Conservation (phyloP, 2,113 vertebrate species). For the Thalassoma bifasciatum region DNA sequence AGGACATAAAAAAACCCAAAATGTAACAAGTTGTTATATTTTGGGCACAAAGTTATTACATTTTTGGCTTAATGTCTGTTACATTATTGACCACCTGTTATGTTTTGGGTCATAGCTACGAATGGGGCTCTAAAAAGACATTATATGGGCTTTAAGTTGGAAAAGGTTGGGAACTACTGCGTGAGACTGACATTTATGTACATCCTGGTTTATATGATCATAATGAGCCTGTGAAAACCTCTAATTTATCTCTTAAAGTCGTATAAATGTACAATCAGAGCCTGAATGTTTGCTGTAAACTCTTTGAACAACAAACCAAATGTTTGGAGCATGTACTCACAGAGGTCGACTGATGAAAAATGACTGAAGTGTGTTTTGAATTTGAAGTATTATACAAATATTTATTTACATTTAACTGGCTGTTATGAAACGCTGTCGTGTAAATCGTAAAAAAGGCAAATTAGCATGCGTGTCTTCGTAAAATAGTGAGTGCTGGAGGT, state of each 20-base stretch:
- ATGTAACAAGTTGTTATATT: no score
- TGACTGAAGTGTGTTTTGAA: constrained; percentile 2
- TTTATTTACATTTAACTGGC: constrained; percentile 10
- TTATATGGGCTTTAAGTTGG: no score
- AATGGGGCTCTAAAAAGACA: no score
- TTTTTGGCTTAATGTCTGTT: no score
- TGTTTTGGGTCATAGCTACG: no score
- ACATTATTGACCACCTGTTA: no score
- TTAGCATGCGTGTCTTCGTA: constrained; percentile 1
- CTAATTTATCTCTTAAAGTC: background rate
- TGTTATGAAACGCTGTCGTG: constrained; percentile 13
- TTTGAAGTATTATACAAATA: background rate
- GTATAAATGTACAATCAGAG: constrained; percentile 26
- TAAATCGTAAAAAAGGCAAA: background rate
- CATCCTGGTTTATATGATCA: background rate
- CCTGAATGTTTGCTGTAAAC: constrained; percentile 29
- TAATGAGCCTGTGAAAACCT: constrained; percentile 22
- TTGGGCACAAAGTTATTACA: no score
- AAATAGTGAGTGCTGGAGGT: background rate
- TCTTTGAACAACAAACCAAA: constrained; percentile 41
- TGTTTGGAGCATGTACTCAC: background rate
- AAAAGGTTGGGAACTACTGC: no score
- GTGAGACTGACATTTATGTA: background rate
- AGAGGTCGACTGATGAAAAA: constrained; percentile 37
- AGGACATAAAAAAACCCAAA: no score